A percentile compares a stretch with the other conserved stretches of the same genome.
Conservation (phyloP, 37 sponge, comb jelly and placozoan genomes). For the Dysidea cf. avara region DNA sequence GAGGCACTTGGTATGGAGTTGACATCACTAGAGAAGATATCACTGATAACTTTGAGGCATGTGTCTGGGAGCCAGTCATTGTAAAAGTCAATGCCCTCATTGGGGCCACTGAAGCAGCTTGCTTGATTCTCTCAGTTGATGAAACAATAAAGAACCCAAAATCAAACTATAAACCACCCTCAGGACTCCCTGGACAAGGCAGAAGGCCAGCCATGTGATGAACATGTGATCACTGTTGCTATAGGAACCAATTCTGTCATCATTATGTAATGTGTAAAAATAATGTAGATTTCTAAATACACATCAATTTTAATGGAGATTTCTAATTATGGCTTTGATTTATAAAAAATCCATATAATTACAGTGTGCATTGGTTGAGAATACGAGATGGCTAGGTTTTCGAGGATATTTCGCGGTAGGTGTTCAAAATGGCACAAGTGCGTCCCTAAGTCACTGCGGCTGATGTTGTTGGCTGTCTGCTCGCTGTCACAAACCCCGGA, state of each 20-base stretch:
- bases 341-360: too few relatives aligned
- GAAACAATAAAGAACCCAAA: constrained; percentile 97
- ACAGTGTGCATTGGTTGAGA: too few relatives aligned
- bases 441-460: not conserved
- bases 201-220: constrained; percentile 12
- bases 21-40: constrained; percentile 93
- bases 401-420: not conserved
- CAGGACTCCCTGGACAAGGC: constrained; percentile 22
- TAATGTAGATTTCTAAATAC: too few relatives aligned
- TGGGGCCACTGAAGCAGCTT: constrained; percentile 94
- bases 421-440: not conserved
- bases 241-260: too few relatives aligned
- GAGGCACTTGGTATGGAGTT: constrained; percentile 94
- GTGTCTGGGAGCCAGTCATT: constrained; percentile 98
- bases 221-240: too few relatives aligned
- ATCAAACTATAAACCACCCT: constrained; percentile 37
- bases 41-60: constrained; percentile 92
- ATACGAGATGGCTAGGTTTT: too few relatives aligned
- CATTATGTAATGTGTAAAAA: too few relatives aligned
- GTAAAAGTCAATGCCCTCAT: constrained; percentile 95
- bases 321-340: too few relatives aligned
- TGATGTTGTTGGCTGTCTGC: constrained; percentile 31
- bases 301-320: too few relatives aligned
- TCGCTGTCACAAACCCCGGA: constrained; percentile 66
- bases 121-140: constrained; percentile 94